A percentile compares a stretch with the other conserved stretches of the same genome.
These are phyloP conservation scores for Orchestes rusci DNA, from an alignment of 2,888 invertebrate species.

Conservation along the genomic window DNA sequence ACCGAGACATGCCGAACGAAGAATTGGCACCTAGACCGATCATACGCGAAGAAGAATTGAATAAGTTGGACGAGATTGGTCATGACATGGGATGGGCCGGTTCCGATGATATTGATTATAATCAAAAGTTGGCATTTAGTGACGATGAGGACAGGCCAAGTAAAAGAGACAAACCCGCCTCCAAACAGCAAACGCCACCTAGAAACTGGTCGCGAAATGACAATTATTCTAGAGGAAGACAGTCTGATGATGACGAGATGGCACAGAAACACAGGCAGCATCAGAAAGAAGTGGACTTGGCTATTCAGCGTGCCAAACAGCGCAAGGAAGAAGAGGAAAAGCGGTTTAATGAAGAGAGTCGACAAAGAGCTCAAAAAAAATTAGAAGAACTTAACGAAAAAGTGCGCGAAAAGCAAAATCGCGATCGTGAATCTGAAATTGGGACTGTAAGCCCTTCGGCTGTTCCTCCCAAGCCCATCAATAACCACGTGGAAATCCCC, in stretches of 20 bases:
- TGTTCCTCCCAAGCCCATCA: conserved; percentile 41
- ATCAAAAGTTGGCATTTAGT: conserved; percentile 89
- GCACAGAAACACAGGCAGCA: conserved; percentile 23
- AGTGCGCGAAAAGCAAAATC: conserved; percentile 52
- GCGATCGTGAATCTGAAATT: conserved; percentile 45
- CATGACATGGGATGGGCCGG: conserved; percentile 89
- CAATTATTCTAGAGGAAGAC: conserved; percentile 26
- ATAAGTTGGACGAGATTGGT: conserved; percentile 84
- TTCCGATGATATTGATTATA: conserved; percentile 90
- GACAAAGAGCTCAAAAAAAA: conserved; percentile 54
- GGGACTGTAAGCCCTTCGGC: conserved; percentile 42
- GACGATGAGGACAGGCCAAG: conserved; percentile 65
- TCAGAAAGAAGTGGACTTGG: conserved; percentile 62
- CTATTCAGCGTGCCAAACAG: conserved; percentile 76
- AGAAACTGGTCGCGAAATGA: conserved; percentile 25
- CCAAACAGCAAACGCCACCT: conserved; percentile 19
- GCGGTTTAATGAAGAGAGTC: conserved; percentile 54
- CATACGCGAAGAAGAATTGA: conserved; percentile 87
- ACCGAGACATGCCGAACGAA: conserved; percentile 36
- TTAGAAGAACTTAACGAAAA: conserved; percentile 64
- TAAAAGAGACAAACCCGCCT: conserved; percentile 28
- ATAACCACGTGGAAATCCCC: conserved; percentile 45
- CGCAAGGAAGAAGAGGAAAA: conserved; percentile 86
- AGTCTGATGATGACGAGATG: conserved; percentile 28
- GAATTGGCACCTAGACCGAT: conserved; percentile 70